Conservation (phyloP, 2,888 invertebrate genomes). For the Leptopilina syphax region DNA sequence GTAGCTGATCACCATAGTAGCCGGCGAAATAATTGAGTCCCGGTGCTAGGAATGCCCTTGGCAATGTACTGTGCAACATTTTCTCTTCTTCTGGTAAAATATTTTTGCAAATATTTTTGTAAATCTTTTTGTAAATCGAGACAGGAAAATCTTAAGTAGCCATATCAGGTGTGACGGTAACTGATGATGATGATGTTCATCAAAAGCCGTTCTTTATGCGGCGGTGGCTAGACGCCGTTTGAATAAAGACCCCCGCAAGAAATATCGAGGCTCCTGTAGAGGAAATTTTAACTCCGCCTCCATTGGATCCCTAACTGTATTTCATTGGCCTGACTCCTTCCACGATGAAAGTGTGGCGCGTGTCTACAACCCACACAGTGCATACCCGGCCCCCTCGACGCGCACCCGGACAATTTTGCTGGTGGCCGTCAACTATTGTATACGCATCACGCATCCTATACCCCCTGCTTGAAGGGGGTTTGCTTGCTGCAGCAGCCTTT, state of each 20-base stretch:
- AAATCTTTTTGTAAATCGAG: too few species aligned
- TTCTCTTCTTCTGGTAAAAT: conserved; percentile 13
- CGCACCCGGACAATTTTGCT: conserved; percentile 47
- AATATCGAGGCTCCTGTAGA: conserved; percentile 60
- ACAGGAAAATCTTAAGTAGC: too few species aligned
- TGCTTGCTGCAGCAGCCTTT: not conserved
- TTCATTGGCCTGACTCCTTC: conserved; percentile 61
- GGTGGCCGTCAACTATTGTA: conserved; percentile 41
- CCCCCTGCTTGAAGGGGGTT: conserved; percentile 28
- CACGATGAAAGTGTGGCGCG: conserved; percentile 53
- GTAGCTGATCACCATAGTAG: conserved; percentile 67
- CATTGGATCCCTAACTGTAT: conserved; percentile 47
- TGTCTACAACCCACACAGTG: conserved; percentile 45
- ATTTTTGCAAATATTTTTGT: too few species aligned
- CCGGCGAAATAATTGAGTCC: conserved; percentile 68
- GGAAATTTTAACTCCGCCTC: conserved; percentile 55
- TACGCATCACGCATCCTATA: conserved; percentile 18
- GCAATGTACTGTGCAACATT: conserved; percentile 73
- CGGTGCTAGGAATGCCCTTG: conserved; percentile 70
- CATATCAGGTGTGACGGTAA: too few species aligned
- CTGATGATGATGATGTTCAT: not conserved
- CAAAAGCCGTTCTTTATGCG: conserved; percentile 54
- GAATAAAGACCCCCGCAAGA: conserved; percentile 48
- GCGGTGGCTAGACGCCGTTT: conserved; percentile 74
- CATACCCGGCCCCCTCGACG: conserved; percentile 5